Evolutionary conservation across 2,797 vertebrate species (phyloP).

Genomic region (Eurystomus glaucurus): DNA sequence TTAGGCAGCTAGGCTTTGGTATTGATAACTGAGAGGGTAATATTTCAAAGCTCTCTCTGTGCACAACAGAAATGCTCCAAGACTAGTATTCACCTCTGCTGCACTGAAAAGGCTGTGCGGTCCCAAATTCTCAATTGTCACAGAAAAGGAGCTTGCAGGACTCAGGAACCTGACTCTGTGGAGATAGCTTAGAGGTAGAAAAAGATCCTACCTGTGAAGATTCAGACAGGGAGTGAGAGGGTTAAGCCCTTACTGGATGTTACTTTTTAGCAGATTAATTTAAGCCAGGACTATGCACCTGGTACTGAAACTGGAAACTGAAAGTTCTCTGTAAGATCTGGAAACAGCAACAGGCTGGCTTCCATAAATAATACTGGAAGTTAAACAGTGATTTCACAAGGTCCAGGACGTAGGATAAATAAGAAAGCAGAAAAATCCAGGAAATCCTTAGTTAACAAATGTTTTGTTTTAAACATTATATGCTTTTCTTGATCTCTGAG

Average conservation of each 20-base stretch:
- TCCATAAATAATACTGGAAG: constrained; percentile 77
- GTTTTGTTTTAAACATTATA: constrained; percentile 68
- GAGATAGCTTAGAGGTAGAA: background rate
- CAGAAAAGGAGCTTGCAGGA: background rate
- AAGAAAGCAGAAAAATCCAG: constrained; percentile 71
- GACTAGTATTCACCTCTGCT: background rate
- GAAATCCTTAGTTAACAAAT: constrained; percentile 64
- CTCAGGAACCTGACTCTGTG: background rate
- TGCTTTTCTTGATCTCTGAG: constrained; percentile 64
- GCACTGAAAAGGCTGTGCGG: background rate
- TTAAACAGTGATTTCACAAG: constrained; percentile 69
- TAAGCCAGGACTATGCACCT: background rate
- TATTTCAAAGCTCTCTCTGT: background rate
- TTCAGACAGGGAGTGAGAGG: background rate
- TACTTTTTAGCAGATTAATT: background rate
- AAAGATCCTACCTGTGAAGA: background rate
- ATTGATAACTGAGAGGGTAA: background rate
- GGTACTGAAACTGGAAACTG: constrained; percentile 51
- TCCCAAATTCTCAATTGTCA: background rate
- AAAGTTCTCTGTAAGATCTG: constrained; percentile 55
- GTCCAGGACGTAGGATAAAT: constrained; percentile 63
- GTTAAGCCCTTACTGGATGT: background rate
- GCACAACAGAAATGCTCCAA: background rate
- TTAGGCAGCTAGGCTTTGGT: background rate
- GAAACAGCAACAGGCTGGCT: constrained; percentile 58